phyloP scores from a whole-genome alignment of 2,113 vertebrate genomes.

The Mormyrus iriodes region DNA sequence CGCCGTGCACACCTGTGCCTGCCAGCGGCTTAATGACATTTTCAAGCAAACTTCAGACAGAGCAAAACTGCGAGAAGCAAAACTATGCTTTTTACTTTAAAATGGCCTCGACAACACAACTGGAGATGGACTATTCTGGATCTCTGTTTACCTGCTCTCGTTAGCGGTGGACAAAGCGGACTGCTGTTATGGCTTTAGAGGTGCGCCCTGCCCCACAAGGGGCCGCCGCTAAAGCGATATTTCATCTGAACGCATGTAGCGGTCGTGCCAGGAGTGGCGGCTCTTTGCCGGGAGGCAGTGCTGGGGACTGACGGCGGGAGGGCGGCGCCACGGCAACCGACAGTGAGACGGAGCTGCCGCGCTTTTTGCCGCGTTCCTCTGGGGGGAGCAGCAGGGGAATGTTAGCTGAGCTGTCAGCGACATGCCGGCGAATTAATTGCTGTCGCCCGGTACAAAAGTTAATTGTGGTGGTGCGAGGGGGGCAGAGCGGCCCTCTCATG shows the following conservation, averaged over 20 bases:
- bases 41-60: neutral
- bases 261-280: constrained; percentile 23
- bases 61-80: neutral
- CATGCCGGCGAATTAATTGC: constrained; percentile 44
- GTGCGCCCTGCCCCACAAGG: neutral
- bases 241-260: neutral
- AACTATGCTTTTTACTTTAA: neutral
- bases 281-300: constrained; percentile 8
- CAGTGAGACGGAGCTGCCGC: constrained; percentile 33
- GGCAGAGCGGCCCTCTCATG: constrained; percentile 40
- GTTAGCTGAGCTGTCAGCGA: constrained; percentile 45
- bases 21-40: too few species aligned
- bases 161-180: neutral
- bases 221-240: constrained; percentile 27
- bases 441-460: constrained; percentile 40
- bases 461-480: constrained; percentile 45
- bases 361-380: neutral
- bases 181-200: neutral
- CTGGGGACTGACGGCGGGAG: constrained; percentile 26
- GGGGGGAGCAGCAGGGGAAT: constrained; percentile 21
- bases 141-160: neutral
- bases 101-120: neutral
- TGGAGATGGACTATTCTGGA: neutral
- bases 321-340: constrained; percentile 29
- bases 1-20: neutral